Base-by-base conservation (phyloP, 2,888 invertebrate species). In the Cataglyphis livida region DNA sequence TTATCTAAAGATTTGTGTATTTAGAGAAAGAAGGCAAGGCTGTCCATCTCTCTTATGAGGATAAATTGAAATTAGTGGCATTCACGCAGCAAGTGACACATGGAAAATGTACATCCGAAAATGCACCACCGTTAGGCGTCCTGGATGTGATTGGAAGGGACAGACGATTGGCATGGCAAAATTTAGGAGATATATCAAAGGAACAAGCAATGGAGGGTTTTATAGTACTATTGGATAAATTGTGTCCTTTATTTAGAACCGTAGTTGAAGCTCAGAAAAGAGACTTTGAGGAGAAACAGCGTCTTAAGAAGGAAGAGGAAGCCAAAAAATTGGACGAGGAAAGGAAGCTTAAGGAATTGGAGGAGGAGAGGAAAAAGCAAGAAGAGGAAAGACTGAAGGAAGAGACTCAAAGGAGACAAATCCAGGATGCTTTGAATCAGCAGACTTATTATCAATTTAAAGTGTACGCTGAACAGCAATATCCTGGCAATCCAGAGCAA, bases 21-120 rank as follows among this genome's bases (percentile, higher is more conserved):
- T 21, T 95, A 99, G 99, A 99, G 94, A 99, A 99, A 95, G 98
- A 98, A 95, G 99, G 99, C n/a, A 99, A 99, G 95, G 99, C 99
- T 3, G 96, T 99, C 68, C 98, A 98, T 93, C 96, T 99, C 84
- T 98, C 98, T 65, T 99, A 99, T 94, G 98, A 98, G 95, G 98
- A 99, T 93, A 98, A 98, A 93, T 95, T 99, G 78, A 97, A 97
- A 93, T 95, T 99, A 86, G 98, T 99, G 25, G 99, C 99, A 1
- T 98, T 97, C 92, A 98, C 98, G 12, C 98, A 99, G 93, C 99
- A 99, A 96, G 97, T 98, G 10, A 96, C 96, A 15, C 97, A 98
- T 95, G 99, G 99, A 0, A 97, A 98, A 71, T 96, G 97, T 91
- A 96, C 97, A 88, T 95, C 97, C 1, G 97, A 96, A 73, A 96